Evolutionary conservation across 2,888 invertebrate genomes (phyloP).

Genomic region (Amaurobius ferox): DNA sequence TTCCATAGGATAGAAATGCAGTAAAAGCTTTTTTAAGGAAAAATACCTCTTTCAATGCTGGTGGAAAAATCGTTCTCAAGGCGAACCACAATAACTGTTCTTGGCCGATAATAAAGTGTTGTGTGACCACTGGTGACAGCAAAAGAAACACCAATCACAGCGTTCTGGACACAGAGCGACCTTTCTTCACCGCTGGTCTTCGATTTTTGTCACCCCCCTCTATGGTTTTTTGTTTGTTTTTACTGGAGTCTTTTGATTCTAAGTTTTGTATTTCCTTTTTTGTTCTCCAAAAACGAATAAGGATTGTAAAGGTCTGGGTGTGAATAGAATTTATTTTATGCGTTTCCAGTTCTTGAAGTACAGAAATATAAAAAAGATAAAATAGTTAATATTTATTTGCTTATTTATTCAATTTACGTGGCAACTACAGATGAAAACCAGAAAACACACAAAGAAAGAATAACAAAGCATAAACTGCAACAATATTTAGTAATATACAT

Average conservation of each 20-base stretch:
- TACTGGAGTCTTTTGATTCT: background rate
- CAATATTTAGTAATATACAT: too few species aligned
- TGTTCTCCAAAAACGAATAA: too few species aligned
- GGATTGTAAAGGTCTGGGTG: too few species aligned
- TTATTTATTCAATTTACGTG: too few species aligned
- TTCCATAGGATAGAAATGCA: background rate
- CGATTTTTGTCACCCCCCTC: slow-evolving; percentile 17
- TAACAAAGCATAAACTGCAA: too few species aligned
- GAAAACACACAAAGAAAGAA: too few species aligned
- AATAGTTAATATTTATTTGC: too few species aligned
- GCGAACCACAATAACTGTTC: slow-evolving; percentile 71
- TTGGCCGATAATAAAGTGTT: slow-evolving; percentile 71
- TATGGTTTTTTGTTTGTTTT: background rate
- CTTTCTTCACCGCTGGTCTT: slow-evolving; percentile 16
- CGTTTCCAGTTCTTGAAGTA: too few species aligned
- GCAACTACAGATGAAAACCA: too few species aligned
- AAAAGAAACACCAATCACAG: slow-evolving; percentile 48
- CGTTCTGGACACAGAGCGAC: slow-evolving; percentile 43
- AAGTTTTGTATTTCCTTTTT: background rate
- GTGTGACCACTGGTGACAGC: slow-evolving; percentile 68
- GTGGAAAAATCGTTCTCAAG: slow-evolving; percentile 67
- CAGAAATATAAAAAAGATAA: too few species aligned
- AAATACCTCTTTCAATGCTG: slow-evolving; percentile 13
- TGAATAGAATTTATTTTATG: too few species aligned
- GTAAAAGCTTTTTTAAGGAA: background rate